Base-by-base conservation (phyloP, 2,797 vertebrate species). In the Streptopelia turtur region DNA sequence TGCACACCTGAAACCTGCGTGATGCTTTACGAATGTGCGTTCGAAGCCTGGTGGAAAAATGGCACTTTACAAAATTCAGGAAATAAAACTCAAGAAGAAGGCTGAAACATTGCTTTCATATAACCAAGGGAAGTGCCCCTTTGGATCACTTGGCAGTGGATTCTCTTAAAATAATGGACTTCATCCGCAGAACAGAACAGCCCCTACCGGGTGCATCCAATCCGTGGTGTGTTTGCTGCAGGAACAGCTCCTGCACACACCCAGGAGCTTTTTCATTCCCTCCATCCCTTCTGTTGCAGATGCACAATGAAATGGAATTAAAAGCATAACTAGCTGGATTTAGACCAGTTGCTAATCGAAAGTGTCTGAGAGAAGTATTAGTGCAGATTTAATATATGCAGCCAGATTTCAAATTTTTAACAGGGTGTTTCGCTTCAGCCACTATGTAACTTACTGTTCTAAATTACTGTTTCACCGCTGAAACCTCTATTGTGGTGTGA, bases 161-260 rank as follows among this genome's bases (percentile, higher is more conserved):
- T 89, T 93, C 78, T 75, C 87, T 59, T 77, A 89, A 95, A 96
- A 89, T 90, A 95, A 95, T 85, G 88, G 78, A 72, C 81, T 84
- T 89, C 47, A 91, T 78, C 81, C 87, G 75, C 81, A 80, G 81
- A 86, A 61, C 75, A 89, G 95, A 80, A 92, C 23, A 78, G 78
- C 50, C 89, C 93, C 94, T 60, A 76, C 69, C 0, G 30, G 64
- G 78, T 16, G 39, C 78, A 56, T 95, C 87, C 90, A 84, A 65
- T 56, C 74, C 56, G 83, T 66, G 63, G 72, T 9, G 16, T 25
- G 35, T 43, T 83, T 93, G 93, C 75, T 60, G 95, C 89, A 84
- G 77, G 80, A 90, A 60, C 69, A 0, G 16, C 79, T 93, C 81
- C 83, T 41, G 76, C 74, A 87, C 41, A 80, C 70, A 89, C 43